Evolutionary conservation across 2,797 vertebrate genomes (phyloP), one percentile per base, ranked within the genome.

Genomic region (Rhinoraja longicauda): DNA sequence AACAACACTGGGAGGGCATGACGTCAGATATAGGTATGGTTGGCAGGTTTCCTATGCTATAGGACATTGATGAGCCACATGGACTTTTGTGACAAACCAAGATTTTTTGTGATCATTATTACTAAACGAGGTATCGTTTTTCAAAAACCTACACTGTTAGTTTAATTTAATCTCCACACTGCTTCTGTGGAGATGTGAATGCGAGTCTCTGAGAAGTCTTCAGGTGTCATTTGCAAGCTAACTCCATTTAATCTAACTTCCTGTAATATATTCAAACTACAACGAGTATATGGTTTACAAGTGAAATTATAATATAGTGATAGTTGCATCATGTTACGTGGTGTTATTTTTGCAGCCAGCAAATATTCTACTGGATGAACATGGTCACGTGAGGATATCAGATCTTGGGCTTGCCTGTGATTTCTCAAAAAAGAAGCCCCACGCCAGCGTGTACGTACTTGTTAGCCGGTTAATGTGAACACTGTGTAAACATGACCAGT

Each of bases 401-500:
- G 99, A 99, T 95, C 97, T 99, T 3, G 99, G 99, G 6, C 97
- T 99, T 90, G 99, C 98, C 92, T 99, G 98, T 15, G 98, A 99
- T 95, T 99, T 99, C 94, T 99, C 99, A 94, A 99, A 99, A 94
- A 99, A 99, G 97, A 99, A 99, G 95, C 99, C 99, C 0, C 98
- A 99, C 0, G 99, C 99, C 91, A 99, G 98, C 0, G 99, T 99
- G 99, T 99, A 93, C 98, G 98, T 98, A 94, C 53, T 57, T 24
- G 19, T 53, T 73, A 76, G 67, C n/a, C 62, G 64, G 0, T 36
- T 88, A 67, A n/a, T 17, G 17, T 67, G 59, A 19, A 19, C 53
- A 36, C 2, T 88, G 15, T n/a, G 32, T 67, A 7, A 67, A 36
- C 84, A 36, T 67, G n/a, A 64, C 17, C 62, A 88, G 84, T 67